These are phyloP conservation scores for Formica exsecta DNA, from an alignment of 1,140 invertebrate species.

Conservation along the genomic window DNA sequence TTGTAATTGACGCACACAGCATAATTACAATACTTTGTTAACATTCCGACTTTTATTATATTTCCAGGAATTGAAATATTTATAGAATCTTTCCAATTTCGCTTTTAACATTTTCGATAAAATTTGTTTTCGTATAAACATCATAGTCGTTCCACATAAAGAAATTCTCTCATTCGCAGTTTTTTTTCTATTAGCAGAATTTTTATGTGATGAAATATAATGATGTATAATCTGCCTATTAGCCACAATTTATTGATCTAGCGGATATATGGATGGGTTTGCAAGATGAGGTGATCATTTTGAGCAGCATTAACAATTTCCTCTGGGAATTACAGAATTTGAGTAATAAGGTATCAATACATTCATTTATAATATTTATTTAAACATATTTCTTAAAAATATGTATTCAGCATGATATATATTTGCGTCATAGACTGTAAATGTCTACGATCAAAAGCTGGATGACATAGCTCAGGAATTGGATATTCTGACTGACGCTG, in stretches of 20 bases:
- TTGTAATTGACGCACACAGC: background rate
- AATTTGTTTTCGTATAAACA: background rate
- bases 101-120: background rate
- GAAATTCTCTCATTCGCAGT: background rate
- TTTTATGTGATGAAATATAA: conserved; percentile 6
- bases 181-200: background rate
- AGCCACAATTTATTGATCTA: conserved; percentile 89
- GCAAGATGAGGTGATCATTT: conserved; percentile 88
- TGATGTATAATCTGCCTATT: conserved; percentile 63
- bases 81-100: background rate
- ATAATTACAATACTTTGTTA: background rate
- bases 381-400: background rate
- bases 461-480: conserved; percentile 73
- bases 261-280: conserved; percentile 88
- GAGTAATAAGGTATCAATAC: conserved; percentile 83
- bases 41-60: background rate
- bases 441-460: conserved; percentile 80
- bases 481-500: conserved; percentile 84
- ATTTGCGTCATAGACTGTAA: conserved; percentile 65
- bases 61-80: background rate
- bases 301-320: conserved; percentile 88
- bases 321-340: conserved; percentile 86
- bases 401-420: background rate
- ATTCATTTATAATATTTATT: conserved; percentile 13
- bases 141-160: background rate